Conservation (phyloP, 1,140 invertebrate species). For the Mizuhopecten yessoensis region DNA sequence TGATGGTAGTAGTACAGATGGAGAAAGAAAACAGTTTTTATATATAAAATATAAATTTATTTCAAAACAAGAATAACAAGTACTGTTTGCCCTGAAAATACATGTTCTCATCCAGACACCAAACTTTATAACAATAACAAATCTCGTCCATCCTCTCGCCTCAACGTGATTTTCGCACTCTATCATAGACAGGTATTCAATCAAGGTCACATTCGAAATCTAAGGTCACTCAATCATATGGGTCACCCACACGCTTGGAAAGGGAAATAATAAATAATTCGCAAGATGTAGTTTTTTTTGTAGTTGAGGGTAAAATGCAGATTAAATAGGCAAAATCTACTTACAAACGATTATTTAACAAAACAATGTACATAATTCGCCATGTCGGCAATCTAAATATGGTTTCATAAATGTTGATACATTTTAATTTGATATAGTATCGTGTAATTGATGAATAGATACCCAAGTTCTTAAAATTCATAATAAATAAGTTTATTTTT, state of each 20-base stretch:
- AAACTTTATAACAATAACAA: slow-evolving; percentile 11
- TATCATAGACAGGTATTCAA: background rate
- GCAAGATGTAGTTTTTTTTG: background rate
- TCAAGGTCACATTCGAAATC: background rate
- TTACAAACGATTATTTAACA: background rate
- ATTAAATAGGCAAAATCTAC: background rate
- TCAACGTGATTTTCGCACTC: background rate
- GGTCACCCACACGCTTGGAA: background rate
- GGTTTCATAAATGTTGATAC: background rate
- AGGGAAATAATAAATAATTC: background rate
- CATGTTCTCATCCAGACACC: background rate
- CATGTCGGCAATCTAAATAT: too few relatives aligned
- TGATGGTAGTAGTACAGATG: too few relatives aligned
- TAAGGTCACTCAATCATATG: background rate
- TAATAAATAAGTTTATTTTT: too few relatives aligned
- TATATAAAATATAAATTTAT: slow-evolving; percentile 37
- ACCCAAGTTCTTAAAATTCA: background rate
- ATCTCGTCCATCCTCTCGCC: background rate
- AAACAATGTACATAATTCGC: too few relatives aligned
- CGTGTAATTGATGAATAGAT: background rate
- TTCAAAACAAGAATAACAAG: slow-evolving; percentile 25
- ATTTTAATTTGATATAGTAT: background rate
- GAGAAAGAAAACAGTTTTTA: background rate
- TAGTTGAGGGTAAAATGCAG: too few relatives aligned
- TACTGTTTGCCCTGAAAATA: background rate